Percentiles rank a stretch among this genome's conserved stretches.
Evolutionary conservation across 2,888 invertebrate genomes (phyloP).

Genomic region (Epinotia demarniana): DNA sequence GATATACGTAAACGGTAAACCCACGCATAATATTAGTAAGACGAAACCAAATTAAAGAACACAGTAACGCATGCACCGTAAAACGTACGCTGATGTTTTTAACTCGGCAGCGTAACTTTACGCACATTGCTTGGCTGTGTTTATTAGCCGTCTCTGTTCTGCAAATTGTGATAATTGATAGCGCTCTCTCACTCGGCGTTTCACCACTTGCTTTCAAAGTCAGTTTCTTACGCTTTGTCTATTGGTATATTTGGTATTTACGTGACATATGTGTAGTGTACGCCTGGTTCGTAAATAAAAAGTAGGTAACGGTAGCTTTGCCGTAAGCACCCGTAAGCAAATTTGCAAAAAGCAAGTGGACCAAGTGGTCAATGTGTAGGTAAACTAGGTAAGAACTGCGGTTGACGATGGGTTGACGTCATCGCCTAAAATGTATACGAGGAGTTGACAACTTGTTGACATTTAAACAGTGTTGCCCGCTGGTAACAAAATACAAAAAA

Average conservation of each 20-base stretch:
- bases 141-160: slow-evolving; percentile 2
- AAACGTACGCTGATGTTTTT: not conserved
- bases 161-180: slow-evolving; percentile 1
- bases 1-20: slow-evolving; percentile 20
- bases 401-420: slow-evolving; percentile 2
- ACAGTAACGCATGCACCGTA: not conserved
- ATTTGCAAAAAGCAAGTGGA: not conserved
- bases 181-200: slow-evolving; percentile 16
- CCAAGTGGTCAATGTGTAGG: not conserved
- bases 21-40: slow-evolving; percentile 17
- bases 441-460: slow-evolving; percentile 10
- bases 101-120: not conserved
- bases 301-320: no score
- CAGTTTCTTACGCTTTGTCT: not conserved
- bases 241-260: not conserved
- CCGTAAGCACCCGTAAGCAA: not conserved
- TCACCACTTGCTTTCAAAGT: not conserved
- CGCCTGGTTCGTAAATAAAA: not conserved
- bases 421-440: slow-evolving; percentile 17
- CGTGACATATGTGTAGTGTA: not conserved
- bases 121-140: not conserved
- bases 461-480: slow-evolving; percentile 13
- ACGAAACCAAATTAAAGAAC: slow-evolving; percentile 9
- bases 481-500: not conserved
- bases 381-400: no score